These are phyloP conservation scores for Xiphorhynchus elegans DNA, from an alignment of 2,113 vertebrate species.

Conservation along the genomic window DNA sequence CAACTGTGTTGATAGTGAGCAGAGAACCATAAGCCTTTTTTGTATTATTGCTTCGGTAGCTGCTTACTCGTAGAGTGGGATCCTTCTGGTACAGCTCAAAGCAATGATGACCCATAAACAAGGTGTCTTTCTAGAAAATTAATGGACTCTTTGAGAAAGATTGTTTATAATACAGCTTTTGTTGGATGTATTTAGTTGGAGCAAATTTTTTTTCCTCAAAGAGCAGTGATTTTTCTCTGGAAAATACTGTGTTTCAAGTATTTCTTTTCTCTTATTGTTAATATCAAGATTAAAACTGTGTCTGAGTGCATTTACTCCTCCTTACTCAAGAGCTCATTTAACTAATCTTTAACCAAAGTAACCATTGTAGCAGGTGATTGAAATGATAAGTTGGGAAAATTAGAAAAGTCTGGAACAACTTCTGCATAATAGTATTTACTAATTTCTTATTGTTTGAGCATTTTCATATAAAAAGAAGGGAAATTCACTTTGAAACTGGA, in stretches of 20 bases:
- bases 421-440: not conserved
- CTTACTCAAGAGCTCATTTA: not conserved
- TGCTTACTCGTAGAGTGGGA: not conserved
- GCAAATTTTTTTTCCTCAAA: not conserved
- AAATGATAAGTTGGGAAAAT: not conserved
- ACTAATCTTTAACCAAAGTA: not conserved
- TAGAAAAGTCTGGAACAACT: not conserved
- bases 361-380: not conserved
- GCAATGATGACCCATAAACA: not conserved
- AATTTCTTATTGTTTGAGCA: not conserved
- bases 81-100: not conserved
- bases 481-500: not conserved
- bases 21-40: not conserved
- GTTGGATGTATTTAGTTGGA: not conserved
- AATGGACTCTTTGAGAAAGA: not conserved
- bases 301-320: not conserved
- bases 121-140: not conserved
- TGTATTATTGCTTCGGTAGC: not conserved
- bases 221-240: not conserved
- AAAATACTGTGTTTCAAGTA: not conserved
- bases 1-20: rapidly evolving
- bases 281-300: not conserved
- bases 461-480: not conserved
- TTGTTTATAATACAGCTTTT: not conserved
- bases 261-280: not conserved